These are phyloP conservation scores for Melanotus villosus DNA, from an alignment of 2,888 invertebrate species.

Conservation along the genomic window DNA sequence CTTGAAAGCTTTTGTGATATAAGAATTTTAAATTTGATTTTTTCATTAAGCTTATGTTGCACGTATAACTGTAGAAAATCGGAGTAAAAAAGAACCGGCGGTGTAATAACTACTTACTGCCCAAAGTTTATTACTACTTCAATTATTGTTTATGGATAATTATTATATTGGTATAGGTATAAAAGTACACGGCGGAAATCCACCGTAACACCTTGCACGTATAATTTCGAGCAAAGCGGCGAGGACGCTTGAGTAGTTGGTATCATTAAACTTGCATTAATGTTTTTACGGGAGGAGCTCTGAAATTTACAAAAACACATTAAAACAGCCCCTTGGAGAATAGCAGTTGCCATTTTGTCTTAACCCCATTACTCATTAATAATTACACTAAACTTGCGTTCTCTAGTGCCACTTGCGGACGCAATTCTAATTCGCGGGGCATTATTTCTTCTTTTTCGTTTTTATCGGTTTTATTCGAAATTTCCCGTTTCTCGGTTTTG, in stretches of 20 bases:
- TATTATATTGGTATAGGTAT: slow-evolving; percentile 6
- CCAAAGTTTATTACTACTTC: not conserved
- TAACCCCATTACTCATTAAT: slow-evolving; percentile 16
- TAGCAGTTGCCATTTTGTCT: slow-evolving; percentile 16
- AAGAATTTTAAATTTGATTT: too few relatives aligned
- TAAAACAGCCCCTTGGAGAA: slow-evolving; percentile 14
- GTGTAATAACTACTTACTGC: too few relatives aligned
- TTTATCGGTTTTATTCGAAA: not conserved
- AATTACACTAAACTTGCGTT: slow-evolving; percentile 17
- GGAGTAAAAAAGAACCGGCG: too few relatives aligned
- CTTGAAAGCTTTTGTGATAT: not conserved
- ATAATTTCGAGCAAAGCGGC: slow-evolving; percentile 32
- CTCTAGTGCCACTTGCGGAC: slow-evolving; percentile 10
- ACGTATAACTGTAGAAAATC: too few relatives aligned
- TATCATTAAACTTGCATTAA: slow-evolving; percentile 36
- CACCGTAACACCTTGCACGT: slow-evolving; percentile 25
- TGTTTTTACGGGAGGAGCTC: slow-evolving; percentile 27
- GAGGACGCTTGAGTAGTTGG: slow-evolving; percentile 30
- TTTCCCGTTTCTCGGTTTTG: not conserved
- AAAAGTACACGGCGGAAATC: slow-evolving; percentile 5
- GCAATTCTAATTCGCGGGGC: slow-evolving; percentile 8
- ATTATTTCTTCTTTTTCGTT: slow-evolving; percentile 1
- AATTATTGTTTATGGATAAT: slow-evolving; percentile 1
- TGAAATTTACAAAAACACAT: slow-evolving; percentile 22
- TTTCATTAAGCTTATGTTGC: too few relatives aligned